phyloP scores from a whole-genome alignment of 2,113 vertebrate genomes.

The Nannospalax galili region DNA sequence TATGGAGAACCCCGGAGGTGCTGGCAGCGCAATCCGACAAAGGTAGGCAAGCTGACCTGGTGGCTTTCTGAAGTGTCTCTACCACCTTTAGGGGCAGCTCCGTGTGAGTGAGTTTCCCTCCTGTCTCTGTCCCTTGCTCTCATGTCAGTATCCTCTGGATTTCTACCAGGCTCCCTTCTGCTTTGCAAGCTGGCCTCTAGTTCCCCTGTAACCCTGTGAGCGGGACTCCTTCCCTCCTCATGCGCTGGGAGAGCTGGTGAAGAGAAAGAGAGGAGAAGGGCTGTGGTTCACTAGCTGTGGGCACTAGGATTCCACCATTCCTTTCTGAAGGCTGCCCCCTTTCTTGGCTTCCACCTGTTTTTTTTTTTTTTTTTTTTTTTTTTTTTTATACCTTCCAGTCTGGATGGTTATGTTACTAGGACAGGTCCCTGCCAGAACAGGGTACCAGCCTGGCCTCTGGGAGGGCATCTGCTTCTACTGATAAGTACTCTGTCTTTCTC shows the following conservation, averaged over 20 bases:
- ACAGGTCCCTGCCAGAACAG: not conserved
- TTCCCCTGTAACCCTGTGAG: not conserved
- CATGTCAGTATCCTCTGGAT: not conserved
- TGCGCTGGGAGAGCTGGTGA: not conserved
- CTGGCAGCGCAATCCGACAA: not conserved
- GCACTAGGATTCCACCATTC: not conserved
- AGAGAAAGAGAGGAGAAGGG: not conserved
- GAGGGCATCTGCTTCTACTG: conserved; percentile 67
- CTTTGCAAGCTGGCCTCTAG: not conserved
- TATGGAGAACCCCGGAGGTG: conserved; percentile 60
- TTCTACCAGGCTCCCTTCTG: not conserved
- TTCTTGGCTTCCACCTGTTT: not conserved
- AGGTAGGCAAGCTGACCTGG: conserved; percentile 42
- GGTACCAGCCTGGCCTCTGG: conserved; percentile 46
- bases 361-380: not conserved
- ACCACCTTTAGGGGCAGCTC: not conserved
- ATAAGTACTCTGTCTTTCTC: conserved; percentile 57
- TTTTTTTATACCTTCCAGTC: not conserved
- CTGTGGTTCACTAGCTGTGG: not conserved
- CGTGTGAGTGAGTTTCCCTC: not conserved
- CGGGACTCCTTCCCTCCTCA: not conserved
- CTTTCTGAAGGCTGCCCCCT: not conserved
- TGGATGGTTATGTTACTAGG: not conserved
- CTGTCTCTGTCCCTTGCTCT: conserved; percentile 31
- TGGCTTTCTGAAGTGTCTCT: not conserved